Percentiles rank a stretch among this genome's conserved stretches.
Conservation (phyloP, 2,113 vertebrate species). For the Asarcornis scutulata region DNA sequence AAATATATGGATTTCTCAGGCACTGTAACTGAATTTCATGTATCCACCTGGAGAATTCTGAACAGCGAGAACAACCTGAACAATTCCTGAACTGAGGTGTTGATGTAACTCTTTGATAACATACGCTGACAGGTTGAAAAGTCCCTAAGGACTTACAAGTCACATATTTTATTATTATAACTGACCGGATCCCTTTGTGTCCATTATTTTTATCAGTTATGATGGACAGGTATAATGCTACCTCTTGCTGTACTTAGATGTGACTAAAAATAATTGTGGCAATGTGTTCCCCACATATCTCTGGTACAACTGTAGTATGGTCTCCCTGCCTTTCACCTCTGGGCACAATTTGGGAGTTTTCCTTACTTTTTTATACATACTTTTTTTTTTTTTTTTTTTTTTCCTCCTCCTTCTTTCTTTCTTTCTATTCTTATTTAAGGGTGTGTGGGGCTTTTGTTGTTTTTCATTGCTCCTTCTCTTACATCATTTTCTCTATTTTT, state of each 20-base stretch:
- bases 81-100: not conserved
- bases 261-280: not conserved
- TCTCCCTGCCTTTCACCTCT: not conserved
- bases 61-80: not conserved
- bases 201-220: not conserved
- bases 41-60: not conserved
- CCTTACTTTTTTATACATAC: not conserved
- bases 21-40: not conserved
- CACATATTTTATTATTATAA: not conserved
- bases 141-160: not conserved
- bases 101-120: not conserved
- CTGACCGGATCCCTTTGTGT: not conserved
- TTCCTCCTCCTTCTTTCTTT: not conserved
- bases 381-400: not conserved
- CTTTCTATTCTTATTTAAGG: not conserved
- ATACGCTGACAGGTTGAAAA: not conserved
- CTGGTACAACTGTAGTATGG: not conserved
- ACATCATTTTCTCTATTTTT: not conserved
- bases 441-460: too few relatives aligned
- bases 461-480: not conserved
- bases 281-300: not conserved
- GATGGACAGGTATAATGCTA: not conserved
- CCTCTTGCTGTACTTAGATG: not conserved
- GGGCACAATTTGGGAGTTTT: not conserved
- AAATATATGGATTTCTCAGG: not conserved